Conservation (phyloP, 2,797 vertebrate genomes). For the Eulemur albifrons region DNA sequence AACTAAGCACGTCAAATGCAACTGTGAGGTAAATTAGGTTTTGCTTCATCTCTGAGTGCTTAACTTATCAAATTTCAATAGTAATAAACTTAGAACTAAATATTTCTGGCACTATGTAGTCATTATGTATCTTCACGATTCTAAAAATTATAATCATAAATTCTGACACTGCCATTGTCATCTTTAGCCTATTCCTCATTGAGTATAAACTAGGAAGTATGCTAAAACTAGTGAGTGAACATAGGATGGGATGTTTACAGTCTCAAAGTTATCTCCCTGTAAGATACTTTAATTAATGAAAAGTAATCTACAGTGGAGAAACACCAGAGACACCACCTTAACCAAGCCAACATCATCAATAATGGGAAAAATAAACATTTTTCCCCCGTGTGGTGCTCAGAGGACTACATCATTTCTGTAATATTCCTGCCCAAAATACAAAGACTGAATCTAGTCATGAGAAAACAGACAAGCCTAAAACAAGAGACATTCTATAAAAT, state of each 20-base stretch:
- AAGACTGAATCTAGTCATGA: not conserved
- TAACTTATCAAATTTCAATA: not conserved
- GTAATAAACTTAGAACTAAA: not conserved
- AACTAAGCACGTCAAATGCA: slow-evolving; percentile 8
- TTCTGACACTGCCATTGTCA: not conserved
- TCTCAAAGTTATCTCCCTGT: not conserved
- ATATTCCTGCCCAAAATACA: not conserved
- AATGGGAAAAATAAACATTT: not conserved
- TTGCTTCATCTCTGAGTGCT: slow-evolving; percentile 8
- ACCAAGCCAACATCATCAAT: not conserved
- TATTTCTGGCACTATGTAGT: not conserved
- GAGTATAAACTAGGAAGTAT: not conserved
- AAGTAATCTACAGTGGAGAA: not conserved
- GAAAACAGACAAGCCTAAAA: not conserved
- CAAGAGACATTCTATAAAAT: not conserved
- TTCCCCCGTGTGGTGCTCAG: rapidly evolving
- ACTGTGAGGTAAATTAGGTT: not conserved
- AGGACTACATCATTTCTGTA: not conserved
- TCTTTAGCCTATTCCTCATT: not conserved
- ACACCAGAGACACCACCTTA: not conserved
- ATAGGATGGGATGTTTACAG: not conserved
- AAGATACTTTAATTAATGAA: not conserved
- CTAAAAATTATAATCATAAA: slow-evolving; percentile 6
- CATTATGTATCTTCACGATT: not conserved
- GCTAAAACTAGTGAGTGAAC: not conserved